phyloP scores from a whole-genome alignment of 2,113 vertebrate species.

The Ia io region DNA sequence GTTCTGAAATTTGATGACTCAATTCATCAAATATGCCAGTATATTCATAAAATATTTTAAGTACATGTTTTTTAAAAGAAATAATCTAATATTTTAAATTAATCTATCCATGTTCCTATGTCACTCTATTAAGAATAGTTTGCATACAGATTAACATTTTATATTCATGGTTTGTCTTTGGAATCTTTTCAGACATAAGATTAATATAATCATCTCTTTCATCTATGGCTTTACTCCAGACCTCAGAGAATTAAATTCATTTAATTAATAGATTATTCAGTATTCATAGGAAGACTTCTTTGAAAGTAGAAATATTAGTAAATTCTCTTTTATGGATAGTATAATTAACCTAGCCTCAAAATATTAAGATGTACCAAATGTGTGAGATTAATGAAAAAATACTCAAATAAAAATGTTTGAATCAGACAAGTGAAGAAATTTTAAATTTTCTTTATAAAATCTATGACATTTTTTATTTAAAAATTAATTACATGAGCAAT shows the following conservation, averaged over 20 bases:
- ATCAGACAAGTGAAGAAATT: neutral
- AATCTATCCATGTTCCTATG: neutral
- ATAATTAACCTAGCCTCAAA: constrained; percentile 17
- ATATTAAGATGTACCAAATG: constrained; percentile 6
- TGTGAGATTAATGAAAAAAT: neutral
- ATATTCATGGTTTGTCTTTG: constrained; percentile 49
- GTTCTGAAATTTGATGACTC: neutral
- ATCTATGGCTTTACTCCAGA: constrained; percentile 57
- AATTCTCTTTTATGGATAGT: constrained; percentile 55
- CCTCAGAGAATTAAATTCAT: constrained; percentile 55
- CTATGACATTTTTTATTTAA: neutral
- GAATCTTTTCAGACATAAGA: constrained; percentile 48
- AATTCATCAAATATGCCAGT: neutral
- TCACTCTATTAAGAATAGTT: neutral
- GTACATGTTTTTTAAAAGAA: neutral
- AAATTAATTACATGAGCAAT: neutral
- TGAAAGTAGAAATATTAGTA: constrained; percentile 44
- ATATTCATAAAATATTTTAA: neutral
- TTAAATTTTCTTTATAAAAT: neutral
- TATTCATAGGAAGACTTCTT: constrained; percentile 30
- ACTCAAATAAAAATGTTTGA: constrained; percentile 1
- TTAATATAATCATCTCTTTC: constrained; percentile 39
- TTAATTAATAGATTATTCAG: constrained; percentile 60
- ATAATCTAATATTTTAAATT: neutral
- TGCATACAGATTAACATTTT: constrained; percentile 42